Conservation (phyloP, 2,797 vertebrate species). For the Micromesistius poutassou region DNA sequence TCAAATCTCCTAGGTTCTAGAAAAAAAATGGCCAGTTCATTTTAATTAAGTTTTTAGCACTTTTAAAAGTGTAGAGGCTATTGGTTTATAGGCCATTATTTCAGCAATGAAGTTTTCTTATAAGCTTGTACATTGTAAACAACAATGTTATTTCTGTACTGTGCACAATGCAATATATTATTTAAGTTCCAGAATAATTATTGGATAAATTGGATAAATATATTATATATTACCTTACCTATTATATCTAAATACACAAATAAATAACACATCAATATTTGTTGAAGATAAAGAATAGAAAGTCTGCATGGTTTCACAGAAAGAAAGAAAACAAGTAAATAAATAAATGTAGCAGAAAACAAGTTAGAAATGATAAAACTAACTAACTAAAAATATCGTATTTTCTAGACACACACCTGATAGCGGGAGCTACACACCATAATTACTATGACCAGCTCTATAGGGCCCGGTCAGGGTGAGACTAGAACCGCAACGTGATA, state of each 20-base stretch:
- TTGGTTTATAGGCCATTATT: no score
- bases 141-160: background rate
- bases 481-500: slow-evolving; percentile 54
- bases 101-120: background rate
- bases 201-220: slow-evolving; percentile 2
- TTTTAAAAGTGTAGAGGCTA: background rate
- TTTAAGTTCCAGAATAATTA: background rate
- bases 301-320: background rate
- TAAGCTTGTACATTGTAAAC: background rate
- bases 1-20: background rate
- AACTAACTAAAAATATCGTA: background rate
- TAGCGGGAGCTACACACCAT: slow-evolving; percentile 34
- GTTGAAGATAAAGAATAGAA: background rate
- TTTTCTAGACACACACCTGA: background rate
- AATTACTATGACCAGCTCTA: slow-evolving; percentile 51
- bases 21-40: background rate
- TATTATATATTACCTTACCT: background rate
- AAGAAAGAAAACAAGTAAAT: background rate
- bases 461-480: slow-evolving; percentile 29
- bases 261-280: background rate
- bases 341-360: no score
- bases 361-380: background rate
- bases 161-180: background rate
- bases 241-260: background rate
- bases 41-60: background rate